Conservation (phyloP, 2,113 vertebrate genomes). For the Colius striatus region DNA sequence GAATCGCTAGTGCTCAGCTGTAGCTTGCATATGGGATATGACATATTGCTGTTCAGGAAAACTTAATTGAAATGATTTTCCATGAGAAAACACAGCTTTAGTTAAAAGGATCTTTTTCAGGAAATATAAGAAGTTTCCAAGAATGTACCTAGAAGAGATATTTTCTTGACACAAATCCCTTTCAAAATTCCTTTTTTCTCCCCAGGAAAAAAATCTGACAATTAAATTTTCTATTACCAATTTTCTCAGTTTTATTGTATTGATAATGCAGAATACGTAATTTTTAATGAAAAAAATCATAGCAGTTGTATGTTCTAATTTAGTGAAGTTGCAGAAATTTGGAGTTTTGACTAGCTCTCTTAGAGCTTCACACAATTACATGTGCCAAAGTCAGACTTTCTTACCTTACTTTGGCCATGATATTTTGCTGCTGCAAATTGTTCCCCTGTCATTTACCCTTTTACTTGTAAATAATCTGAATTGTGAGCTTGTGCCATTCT, state of each 20-base stretch:
- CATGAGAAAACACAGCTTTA: constrained; percentile 44
- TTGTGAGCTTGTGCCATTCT: neutral
- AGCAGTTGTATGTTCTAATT: neutral
- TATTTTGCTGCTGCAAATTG: neutral
- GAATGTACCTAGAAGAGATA: neutral
- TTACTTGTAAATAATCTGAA: constrained; percentile 29
- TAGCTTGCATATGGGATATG: constrained; percentile 49
- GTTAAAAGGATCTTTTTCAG: constrained; percentile 32
- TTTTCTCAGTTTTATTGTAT: neutral
- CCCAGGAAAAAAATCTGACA: neutral
- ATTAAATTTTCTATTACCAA: neutral
- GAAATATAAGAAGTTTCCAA: constrained; percentile 32
- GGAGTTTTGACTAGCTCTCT: neutral
- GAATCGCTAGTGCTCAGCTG: constrained; percentile 43
- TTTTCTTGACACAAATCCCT: neutral
- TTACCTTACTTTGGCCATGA: neutral
- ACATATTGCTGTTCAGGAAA: constrained; percentile 57
- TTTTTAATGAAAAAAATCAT: neutral
- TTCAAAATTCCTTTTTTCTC: neutral
- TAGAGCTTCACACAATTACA: neutral
- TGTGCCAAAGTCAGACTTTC: neutral
- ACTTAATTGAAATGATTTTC: constrained; percentile 57
- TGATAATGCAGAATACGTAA: neutral
- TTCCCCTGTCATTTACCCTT: neutral
- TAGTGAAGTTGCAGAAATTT: neutral